Evolutionary conservation across 1,140 invertebrate species (phyloP).

Genomic region (Onthophagus taurus): DNA sequence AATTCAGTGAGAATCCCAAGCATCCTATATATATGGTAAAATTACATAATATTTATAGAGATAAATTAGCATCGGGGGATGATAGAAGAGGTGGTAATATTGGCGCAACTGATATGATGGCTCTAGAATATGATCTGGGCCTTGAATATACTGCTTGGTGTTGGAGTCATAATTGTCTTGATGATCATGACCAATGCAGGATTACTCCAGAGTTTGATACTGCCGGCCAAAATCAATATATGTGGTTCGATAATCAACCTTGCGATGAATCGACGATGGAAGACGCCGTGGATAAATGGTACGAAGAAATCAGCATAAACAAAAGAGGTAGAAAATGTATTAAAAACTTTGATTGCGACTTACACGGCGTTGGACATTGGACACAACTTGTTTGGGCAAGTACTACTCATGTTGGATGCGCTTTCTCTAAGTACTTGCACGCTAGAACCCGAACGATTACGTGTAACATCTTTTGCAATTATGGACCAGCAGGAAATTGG

Average conservation of each 20-base stretch:
- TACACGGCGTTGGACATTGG: neutral
- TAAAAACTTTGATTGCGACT: neutral
- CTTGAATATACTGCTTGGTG: neutral
- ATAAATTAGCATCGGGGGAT: conserved; percentile 1
- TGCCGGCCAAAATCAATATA: conserved; percentile 1
- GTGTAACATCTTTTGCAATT: too few relatives aligned
- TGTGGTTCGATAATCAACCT: neutral
- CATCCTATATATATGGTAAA: too few relatives aligned
- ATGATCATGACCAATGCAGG: neutral
- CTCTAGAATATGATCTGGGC: neutral
- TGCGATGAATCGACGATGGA: neutral
- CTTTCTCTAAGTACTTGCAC: too few relatives aligned
- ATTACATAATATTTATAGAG: neutral
- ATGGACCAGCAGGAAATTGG: too few relatives aligned
- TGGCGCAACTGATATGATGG: conserved; percentile 1
- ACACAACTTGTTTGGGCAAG: neutral
- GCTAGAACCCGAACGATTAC: too few relatives aligned
- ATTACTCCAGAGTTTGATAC: neutral
- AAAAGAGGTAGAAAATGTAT: neutral
- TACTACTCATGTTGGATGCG: neutral
- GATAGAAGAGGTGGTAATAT: conserved; percentile 3
- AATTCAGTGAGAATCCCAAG: too few relatives aligned
- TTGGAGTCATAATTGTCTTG: neutral
- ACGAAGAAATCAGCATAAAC: neutral
- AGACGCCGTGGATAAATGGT: neutral